A percentile compares a stretch with the other conserved stretches of the same genome.
phyloP scores from a whole-genome alignment of 2,113 vertebrate genomes.

The human region GRCh38 chr2:149398501-149399000 shows the following conservation, averaged over 20 bases:
- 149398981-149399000: background rate
- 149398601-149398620: background rate
- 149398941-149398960: background rate
- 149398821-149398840: background rate
- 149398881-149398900: background rate
- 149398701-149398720: background rate
- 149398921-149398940: background rate
- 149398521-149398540: background rate
- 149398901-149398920: background rate
- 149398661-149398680: background rate
- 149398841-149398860: background rate
- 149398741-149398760: background rate
- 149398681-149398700: background rate
- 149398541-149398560: background rate
- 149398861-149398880: background rate
- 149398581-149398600: background rate
- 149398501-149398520: background rate
- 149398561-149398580: background rate
- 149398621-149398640: accelerated
- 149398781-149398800: background rate
- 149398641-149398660: background rate
- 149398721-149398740: background rate
- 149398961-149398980: background rate
- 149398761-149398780: background rate
- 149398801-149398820: background rate